Evolutionary conservation across 2,888 invertebrate species (phyloP).

Genomic region (Punctoribates punctum): DNA sequence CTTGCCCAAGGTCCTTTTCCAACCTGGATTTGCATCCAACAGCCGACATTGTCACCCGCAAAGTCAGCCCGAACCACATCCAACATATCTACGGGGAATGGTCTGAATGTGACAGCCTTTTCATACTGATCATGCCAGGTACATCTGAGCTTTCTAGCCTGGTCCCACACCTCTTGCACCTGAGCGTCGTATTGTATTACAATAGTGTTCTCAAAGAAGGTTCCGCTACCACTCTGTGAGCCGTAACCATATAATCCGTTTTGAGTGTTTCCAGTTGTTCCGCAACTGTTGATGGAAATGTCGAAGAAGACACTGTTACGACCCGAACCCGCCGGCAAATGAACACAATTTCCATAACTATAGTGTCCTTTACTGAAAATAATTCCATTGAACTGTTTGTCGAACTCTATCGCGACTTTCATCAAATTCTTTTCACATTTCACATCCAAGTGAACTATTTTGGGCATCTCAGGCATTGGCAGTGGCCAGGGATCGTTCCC

Average conservation of each 20-base stretch:
- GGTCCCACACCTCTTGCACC: constrained; percentile 94
- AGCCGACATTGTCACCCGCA: constrained; percentile 89
- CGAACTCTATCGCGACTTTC: constrained; percentile 90
- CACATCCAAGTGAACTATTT: constrained; percentile 84
- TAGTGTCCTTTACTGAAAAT: constrained; percentile 89
- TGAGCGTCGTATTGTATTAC: constrained; percentile 74
- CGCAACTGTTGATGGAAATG: constrained; percentile 84
- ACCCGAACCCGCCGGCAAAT: constrained; percentile 81
- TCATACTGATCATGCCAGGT: constrained; percentile 95
- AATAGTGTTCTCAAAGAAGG: constrained; percentile 88
- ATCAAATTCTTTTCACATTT: constrained; percentile 91
- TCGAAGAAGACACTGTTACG: constrained; percentile 82
- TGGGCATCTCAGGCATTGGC: constrained; percentile 70
- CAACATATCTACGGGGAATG: constrained; percentile 91
- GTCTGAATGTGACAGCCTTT: constrained; percentile 87
- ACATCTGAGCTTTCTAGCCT: constrained; percentile 82
- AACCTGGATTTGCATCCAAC: constrained; percentile 92
- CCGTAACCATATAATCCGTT: constrained; percentile 83
- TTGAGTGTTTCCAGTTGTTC: constrained; percentile 85
- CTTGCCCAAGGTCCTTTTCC: constrained; percentile 74
- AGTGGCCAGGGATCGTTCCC: constrained; percentile 42
- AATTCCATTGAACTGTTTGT: constrained; percentile 91
- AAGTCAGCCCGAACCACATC: constrained; percentile 92
- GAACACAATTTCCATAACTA: constrained; percentile 85
- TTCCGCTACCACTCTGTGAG: constrained; percentile 81